phyloP scores from a whole-genome alignment of 2,113 vertebrate species.

The Colistium nudipinnis region DNA sequence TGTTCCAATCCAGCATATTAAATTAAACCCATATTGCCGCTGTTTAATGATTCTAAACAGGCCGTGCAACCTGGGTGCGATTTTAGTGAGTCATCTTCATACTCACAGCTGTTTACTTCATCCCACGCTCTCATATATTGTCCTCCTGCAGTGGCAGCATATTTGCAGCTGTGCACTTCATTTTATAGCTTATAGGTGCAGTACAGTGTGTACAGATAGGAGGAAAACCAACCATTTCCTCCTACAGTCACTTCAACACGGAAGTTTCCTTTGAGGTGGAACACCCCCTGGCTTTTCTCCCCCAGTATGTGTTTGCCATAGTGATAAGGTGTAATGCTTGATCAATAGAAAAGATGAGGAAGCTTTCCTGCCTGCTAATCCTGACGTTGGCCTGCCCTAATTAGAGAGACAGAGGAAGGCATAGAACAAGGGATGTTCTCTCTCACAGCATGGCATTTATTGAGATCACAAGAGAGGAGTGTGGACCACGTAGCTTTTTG shows the following conservation, averaged over 20 bases:
- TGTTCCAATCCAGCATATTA: constrained; percentile 32
- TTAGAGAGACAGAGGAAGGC: constrained; percentile 1
- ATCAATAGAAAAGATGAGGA: constrained; percentile 61
- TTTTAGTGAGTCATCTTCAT: constrained; percentile 55
- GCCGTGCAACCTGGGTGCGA: constrained; percentile 31
- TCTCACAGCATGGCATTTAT: neutral
- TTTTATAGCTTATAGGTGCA: constrained; percentile 14
- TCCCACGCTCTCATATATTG: constrained; percentile 33
- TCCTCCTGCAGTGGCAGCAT: constrained; percentile 29
- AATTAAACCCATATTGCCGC: constrained; percentile 34
- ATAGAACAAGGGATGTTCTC: constrained; percentile 21
- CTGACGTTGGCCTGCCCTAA: neutral
- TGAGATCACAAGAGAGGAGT: neutral
- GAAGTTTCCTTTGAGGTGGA: constrained; percentile 22
- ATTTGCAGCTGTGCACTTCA: constrained; percentile 35
- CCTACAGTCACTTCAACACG: constrained; percentile 1
- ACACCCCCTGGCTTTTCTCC: constrained; percentile 15
- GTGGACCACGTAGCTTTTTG: neutral
- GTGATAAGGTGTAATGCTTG: constrained; percentile 56
- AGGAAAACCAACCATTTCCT: constrained; percentile 19
- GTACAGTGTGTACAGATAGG: constrained; percentile 2
- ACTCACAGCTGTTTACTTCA: constrained; percentile 47
- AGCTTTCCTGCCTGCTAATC: constrained; percentile 29
- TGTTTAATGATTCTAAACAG: constrained; percentile 44
- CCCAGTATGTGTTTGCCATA: constrained; percentile 44